Percentiles rank a stretch among this genome's conserved stretches.
phyloP scores from a whole-genome alignment of 2,113 vertebrate species.

The Halichoeres trimaculatus region DNA sequence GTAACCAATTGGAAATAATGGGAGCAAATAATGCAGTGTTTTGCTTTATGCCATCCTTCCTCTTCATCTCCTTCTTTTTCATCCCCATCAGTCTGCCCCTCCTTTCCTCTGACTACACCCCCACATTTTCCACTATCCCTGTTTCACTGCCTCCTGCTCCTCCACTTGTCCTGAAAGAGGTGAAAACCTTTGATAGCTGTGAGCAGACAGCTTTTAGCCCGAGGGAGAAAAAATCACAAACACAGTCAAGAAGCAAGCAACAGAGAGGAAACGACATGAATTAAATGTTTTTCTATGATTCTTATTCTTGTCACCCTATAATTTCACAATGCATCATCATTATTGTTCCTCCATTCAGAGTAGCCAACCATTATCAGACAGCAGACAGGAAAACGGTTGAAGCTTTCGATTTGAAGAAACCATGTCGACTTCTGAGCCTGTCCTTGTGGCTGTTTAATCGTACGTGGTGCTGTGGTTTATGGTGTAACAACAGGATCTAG shows the following conservation, averaged over 20 bases:
- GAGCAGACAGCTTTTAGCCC: conserved; percentile 20
- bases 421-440: not conserved
- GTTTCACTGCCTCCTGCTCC: conserved; percentile 34
- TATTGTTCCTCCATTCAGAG: conserved; percentile 4
- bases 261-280: not conserved
- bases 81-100: conserved; percentile 20
- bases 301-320: not conserved
- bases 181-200: conserved; percentile 23
- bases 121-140: conserved; percentile 36
- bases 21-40: conserved; percentile 6
- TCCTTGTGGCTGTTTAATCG: not conserved
- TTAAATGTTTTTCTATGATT: not conserved
- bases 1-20: conserved; percentile 30
- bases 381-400: not conserved
- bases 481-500: conserved; percentile 5
- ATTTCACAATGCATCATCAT: not conserved
- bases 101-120: conserved; percentile 36
- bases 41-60: not conserved
- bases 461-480: conserved; percentile 3
- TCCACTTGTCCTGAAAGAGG: conserved; percentile 29
- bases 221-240: conserved; percentile 19
- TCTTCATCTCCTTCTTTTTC: not conserved
- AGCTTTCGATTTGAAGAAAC: conserved; percentile 3
- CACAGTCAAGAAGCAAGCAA: conserved; percentile 1
- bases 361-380: not conserved